A percentile compares a stretch with the other conserved stretches of the same genome.
These are phyloP conservation scores for Drosophila arawakana DNA, from an alignment of 1,140 invertebrate species.

Conservation along the genomic window DNA sequence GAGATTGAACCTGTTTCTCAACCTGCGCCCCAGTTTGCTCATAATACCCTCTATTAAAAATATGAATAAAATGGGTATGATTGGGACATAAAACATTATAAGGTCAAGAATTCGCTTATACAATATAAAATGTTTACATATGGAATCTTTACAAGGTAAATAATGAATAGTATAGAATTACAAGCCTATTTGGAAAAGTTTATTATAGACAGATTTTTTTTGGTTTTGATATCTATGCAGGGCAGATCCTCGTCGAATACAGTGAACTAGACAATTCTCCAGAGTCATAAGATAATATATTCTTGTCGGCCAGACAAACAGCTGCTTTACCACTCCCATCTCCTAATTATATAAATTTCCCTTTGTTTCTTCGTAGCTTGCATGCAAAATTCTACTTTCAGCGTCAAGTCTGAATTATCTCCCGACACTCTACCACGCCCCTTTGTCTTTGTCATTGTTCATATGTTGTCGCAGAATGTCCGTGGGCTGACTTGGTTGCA, in stretches of 20 bases:
- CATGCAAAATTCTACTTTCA: conserved; percentile 22
- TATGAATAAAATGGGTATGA: conserved; percentile 6
- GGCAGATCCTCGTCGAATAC: background rate
- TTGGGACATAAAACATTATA: background rate
- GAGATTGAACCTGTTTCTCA: conserved; percentile 21
- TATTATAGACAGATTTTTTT: background rate
- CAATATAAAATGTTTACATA: background rate
- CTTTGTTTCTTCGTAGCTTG: conserved; percentile 14
- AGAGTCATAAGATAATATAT: conserved; percentile 9
- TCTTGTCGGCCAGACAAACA: conserved; percentile 15
- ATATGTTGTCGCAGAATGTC: conserved; percentile 11
- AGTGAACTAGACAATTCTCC: background rate
- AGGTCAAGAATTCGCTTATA: background rate
- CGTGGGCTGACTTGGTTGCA: conserved; percentile 14
- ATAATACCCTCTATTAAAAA: conserved; percentile 5
- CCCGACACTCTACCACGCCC: conserved; percentile 10
- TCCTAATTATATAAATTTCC: conserved; percentile 24
- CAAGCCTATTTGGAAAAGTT: background rate
- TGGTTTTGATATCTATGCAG: background rate
- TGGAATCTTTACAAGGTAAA: background rate
- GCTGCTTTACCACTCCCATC: conserved; percentile 16
- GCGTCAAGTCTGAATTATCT: conserved; percentile 23
- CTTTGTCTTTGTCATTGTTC: conserved; percentile 16
- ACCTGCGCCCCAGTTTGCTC: conserved; percentile 21
- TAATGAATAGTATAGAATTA: background rate